phyloP scores from a whole-genome alignment of 2,797 vertebrate genomes.

The Lithobates pipiens region DNA sequence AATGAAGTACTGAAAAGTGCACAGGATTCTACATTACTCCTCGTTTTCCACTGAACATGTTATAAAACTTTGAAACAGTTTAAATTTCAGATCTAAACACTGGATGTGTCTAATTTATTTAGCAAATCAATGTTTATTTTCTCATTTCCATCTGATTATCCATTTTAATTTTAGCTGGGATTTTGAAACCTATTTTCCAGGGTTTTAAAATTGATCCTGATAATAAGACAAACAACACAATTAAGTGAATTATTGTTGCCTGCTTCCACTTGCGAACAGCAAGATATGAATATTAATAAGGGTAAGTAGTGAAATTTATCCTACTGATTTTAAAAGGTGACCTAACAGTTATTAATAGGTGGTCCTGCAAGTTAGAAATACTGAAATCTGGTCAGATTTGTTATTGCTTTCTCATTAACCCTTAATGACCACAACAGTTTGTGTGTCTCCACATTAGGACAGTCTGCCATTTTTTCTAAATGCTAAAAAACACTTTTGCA shows the following conservation, averaged over 20 bases:
- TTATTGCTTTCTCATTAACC: too few species aligned
- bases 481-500: too few species aligned
- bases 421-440: too few species aligned
- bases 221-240: neutral
- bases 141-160: constrained; percentile 26
- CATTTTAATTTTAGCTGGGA: neutral
- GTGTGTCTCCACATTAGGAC: neutral
- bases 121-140: constrained; percentile 20
- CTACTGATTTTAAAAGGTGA: neutral
- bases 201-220: constrained; percentile 9
- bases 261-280: neutral
- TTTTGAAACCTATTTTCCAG: neutral
- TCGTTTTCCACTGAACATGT: neutral
- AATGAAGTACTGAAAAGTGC: neutral
- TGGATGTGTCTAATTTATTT: constrained; percentile 26
- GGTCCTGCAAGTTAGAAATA: neutral
- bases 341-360: neutral
- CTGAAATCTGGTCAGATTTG: neutral
- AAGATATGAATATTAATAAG: constrained; percentile 18
- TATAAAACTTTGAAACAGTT: neutral
- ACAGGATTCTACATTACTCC: neutral
- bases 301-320: neutral
- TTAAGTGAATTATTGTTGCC: too few species aligned
- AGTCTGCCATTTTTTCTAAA: neutral
- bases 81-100: constrained; percentile 24